Base-by-base conservation (phyloP, 2,888 invertebrate species). In the Microdon myrmicae region DNA sequence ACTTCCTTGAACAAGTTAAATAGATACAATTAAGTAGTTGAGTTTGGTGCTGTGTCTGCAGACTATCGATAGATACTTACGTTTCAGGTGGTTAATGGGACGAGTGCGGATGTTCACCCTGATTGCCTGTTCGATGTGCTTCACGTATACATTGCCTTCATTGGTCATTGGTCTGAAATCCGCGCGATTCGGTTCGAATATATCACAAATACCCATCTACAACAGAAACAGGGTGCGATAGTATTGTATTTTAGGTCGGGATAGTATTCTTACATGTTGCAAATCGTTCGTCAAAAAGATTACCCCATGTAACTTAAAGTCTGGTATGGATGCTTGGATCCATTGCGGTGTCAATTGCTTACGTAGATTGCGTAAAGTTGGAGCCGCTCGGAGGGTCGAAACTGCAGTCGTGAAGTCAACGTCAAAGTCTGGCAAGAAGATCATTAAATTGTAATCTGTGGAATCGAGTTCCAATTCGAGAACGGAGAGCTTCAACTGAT, bases 61-160 rank as follows among this genome's bases (percentile, higher is more conserved):
- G 37, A 14, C 31, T 37, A n/a, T 31, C 10, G 20, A 9, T n/a
- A 45, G 34, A 31, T 67, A 75, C 78, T 77, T 75, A 79, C 79
- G 76, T 72, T 77, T 79, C 26, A 80, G 68, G 64, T 80, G 79
- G 72, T 80, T 77, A 70, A 77, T 77, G 67, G 79, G 77, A 76
- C 90, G 90, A 76, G 91, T 91, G 72, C 89, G 85, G 70, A 92
- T 90, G 72, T 88, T 89, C 9, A 93, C 89, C 43, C 90, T 90
- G 60, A 93, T 89, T 10, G 89, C 87, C 79, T 92, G 92, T 77
- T 92, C 91, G 70, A 92, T 87, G 77, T 91, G 91, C 48, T 89
- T 86, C 22, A 90, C 91, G 73, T 90, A 92, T 53, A 91, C 86
- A 25, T 88, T 86, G n/a, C 83, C 79, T 72, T 90, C 89, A 12